These are phyloP conservation scores for Tapera naevia DNA, from an alignment of 2,797 vertebrate species.

Conservation along the genomic window DNA sequence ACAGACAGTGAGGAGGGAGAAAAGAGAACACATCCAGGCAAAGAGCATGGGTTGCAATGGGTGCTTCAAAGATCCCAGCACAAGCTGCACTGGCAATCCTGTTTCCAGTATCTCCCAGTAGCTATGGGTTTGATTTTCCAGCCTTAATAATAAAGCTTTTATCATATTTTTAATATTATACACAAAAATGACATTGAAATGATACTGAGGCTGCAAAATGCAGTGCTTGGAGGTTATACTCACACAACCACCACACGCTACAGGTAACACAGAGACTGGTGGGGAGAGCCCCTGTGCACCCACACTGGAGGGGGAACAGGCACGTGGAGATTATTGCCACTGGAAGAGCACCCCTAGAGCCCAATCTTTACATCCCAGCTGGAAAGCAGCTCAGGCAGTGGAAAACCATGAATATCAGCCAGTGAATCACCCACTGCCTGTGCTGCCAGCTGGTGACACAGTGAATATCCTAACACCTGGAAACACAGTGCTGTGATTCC, in stretches of 20 bases:
- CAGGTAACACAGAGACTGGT: no score
- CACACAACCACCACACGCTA: no score
- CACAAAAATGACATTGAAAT: background rate
- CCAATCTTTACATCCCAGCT: background rate
- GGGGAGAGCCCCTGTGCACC: background rate
- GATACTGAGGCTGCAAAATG: background rate
- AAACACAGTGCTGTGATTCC: background rate
- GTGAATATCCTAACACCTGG: background rate
- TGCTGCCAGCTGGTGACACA: background rate
- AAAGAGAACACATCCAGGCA: no score
- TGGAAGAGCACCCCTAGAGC: background rate
- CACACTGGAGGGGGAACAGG: accelerated
- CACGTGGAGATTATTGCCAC: no score
- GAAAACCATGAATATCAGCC: background rate
- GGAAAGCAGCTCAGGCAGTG: background rate
- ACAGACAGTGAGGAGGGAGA: no score
- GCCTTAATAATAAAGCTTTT: background rate
- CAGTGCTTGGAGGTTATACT: background rate
- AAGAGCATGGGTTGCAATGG: accelerated
- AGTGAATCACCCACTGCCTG: background rate
- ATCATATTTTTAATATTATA: background rate
- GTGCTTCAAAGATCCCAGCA: background rate
- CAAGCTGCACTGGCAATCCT: background rate
- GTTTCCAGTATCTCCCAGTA: background rate
- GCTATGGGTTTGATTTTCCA: background rate